Percentiles rank a stretch among this genome's conserved stretches.
phyloP scores from a whole-genome alignment of 2,888 invertebrate species.

The Pyrgus malvae region DNA sequence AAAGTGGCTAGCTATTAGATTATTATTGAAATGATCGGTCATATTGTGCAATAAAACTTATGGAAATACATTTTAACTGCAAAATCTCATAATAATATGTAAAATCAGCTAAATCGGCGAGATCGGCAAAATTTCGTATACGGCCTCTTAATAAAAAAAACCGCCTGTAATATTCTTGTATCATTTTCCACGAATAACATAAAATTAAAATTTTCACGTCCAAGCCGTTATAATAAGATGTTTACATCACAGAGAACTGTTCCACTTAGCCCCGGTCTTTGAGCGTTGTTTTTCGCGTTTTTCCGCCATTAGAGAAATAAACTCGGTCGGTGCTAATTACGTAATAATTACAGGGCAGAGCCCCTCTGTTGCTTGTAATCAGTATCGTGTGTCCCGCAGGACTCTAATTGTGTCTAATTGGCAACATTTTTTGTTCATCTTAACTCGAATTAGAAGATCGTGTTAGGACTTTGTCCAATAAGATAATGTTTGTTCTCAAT shows the following conservation, averaged over 20 bases:
- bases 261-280: slow-evolving; percentile 8
- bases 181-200: no score
- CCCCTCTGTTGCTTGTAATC: slow-evolving; percentile 41
- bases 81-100: no score
- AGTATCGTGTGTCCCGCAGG: slow-evolving; percentile 38
- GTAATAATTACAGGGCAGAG: slow-evolving; percentile 32
- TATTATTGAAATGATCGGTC: no score
- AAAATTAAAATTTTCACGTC: no score
- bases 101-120: no score
- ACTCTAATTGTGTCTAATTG: slow-evolving; percentile 33
- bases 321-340: slow-evolving; percentile 31
- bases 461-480: slow-evolving; percentile 16
- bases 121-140: no score
- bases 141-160: no score
- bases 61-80: no score
- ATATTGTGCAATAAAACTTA: no score
- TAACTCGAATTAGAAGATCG: slow-evolving; percentile 15
- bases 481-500: slow-evolving; percentile 20
- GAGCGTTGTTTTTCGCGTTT: slow-evolving; percentile 15
- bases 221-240: not conserved
- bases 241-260: slow-evolving; percentile 7
- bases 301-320: slow-evolving; percentile 22
- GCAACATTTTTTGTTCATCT: slow-evolving; percentile 9
- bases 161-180: no score
- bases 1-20: no score